Base-by-base conservation (phyloP, 2,888 invertebrate species). In the Limenitis camilla region DNA sequence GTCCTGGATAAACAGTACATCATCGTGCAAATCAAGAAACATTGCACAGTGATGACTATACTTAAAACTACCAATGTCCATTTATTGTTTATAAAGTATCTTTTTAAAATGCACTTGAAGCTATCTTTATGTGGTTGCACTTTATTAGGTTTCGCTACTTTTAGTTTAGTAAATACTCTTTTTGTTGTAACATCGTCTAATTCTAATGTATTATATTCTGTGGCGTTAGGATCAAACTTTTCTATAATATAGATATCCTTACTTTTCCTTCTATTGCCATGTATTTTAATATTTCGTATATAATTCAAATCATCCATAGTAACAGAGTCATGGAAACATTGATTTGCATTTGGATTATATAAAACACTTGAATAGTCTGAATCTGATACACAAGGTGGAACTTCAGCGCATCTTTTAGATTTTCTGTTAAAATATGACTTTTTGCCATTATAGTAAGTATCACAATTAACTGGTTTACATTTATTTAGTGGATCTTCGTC, bases 391-490 rank as follows among this genome's bases (percentile, higher is more conserved):
- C 82, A 83, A 4, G 45, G 30, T 0, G 81, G 78, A 31, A 65
- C 55, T 31, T 62, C 52, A 0, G 64, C 49, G 36, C 86, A 86
- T 49, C 71, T 66, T 53, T 71, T 76, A 3, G 60, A 52, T 11
- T 62, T 63, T 19, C 52, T 63, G 61, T 67, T 68, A 44, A 62
- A 81, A 64, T 68, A 67, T 0, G 78, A 62, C 43, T 65, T 78
- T 44, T 64, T 68, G 0, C 75, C 78, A 51, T 85, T 85, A 56
- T 85, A 83, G 69, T 69, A 66, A 4, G 59, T 57, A 8, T 81
- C 83, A 65, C 85, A 86, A 47, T 79, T 63, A 0, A 85, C 82
- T 49, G 80, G 79, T 5, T 69, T 68, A 53, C 84, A 85, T 53
- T 78, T 57, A 39, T 82, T 77, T 0, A 78, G 49, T 1, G 81